phyloP scores from a whole-genome alignment of 2,797 vertebrate genomes.

The Catostomus latipinnis region DNA sequence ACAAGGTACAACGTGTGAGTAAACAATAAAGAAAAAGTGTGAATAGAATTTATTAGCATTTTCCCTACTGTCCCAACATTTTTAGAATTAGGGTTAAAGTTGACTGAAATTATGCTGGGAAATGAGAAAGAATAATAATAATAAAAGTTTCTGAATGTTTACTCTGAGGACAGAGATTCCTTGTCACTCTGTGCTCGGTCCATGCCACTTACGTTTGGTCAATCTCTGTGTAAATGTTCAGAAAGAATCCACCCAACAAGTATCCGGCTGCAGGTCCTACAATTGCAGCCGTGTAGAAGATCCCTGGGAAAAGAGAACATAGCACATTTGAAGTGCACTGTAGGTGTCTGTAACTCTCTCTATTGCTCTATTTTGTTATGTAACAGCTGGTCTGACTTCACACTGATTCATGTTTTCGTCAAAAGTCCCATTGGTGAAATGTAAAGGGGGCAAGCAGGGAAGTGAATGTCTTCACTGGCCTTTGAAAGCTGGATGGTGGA shows the following conservation, averaged over 20 bases:
- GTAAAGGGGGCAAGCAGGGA: conserved; percentile 11
- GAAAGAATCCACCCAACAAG: conserved; percentile 92
- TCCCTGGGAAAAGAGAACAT: conserved; percentile 73
- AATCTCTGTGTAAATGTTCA: conserved; percentile 90
- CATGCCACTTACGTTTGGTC: conserved; percentile 82
- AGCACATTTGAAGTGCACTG: background rate
- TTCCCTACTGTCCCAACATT: no score
- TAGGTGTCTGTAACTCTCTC: background rate
- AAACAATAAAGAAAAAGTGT: no score
- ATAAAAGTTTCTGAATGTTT: no score
- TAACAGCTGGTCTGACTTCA: conserved; percentile 22
- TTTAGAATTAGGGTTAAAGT: no score
- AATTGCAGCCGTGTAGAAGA: conserved; percentile 95
- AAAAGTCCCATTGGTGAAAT: conserved; percentile 2
- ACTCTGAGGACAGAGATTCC: no score
- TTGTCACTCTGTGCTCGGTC: no score
- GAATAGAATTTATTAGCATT: no score
- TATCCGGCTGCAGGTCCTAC: conserved; percentile 94
- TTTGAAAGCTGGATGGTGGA: conserved; percentile 54
- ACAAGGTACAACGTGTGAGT: no score
- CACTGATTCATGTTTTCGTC: conserved; percentile 40
- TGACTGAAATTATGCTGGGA: no score
- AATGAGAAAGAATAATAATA: no score
- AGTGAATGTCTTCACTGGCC: conserved; percentile 50
- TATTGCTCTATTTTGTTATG: background rate